phyloP scores from a whole-genome alignment of 1,140 invertebrate genomes.

The Helicorthomorpha holstii region DNA sequence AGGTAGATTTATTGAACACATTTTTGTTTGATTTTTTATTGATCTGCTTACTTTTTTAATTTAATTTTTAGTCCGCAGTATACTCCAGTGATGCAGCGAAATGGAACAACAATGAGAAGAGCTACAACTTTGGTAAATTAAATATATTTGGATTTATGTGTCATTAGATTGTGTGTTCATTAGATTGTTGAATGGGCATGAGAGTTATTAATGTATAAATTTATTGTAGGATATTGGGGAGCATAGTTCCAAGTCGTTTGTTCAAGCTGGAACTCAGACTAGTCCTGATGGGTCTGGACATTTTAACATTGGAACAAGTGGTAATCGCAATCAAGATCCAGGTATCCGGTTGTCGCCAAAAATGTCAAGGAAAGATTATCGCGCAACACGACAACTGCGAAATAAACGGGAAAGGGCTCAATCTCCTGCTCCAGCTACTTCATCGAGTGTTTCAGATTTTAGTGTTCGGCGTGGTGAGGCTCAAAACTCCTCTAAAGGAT shows the following conservation, averaged over 20 bases:
- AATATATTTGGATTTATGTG: too few relatives aligned
- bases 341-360: constrained; percentile 41
- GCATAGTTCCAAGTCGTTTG: constrained; percentile 22
- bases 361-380: constrained; percentile 36
- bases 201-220: too few relatives aligned
- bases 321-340: constrained; percentile 29
- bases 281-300: constrained; percentile 42
- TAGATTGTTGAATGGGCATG: too few relatives aligned
- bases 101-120: too few relatives aligned
- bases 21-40: too few relatives aligned
- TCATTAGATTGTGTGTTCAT: too few relatives aligned
- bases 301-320: constrained; percentile 39
- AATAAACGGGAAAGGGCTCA: constrained; percentile 40
- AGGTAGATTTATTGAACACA: too few relatives aligned
- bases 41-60: too few relatives aligned
- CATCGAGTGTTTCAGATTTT: constrained; percentile 1
- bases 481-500: constrained; percentile 21
- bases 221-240: constrained; percentile 1
- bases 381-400: constrained; percentile 26
- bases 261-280: constrained; percentile 56
- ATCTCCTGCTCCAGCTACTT: constrained; percentile 30
- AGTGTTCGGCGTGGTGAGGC: neutral
- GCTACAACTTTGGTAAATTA: too few relatives aligned
- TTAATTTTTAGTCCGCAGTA: too few relatives aligned
- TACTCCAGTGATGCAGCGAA: too few relatives aligned